A percentile compares a stretch with the other conserved stretches of the same genome.
Conservation (phyloP, 2,888 invertebrate species). For the Adineta ricciae region DNA sequence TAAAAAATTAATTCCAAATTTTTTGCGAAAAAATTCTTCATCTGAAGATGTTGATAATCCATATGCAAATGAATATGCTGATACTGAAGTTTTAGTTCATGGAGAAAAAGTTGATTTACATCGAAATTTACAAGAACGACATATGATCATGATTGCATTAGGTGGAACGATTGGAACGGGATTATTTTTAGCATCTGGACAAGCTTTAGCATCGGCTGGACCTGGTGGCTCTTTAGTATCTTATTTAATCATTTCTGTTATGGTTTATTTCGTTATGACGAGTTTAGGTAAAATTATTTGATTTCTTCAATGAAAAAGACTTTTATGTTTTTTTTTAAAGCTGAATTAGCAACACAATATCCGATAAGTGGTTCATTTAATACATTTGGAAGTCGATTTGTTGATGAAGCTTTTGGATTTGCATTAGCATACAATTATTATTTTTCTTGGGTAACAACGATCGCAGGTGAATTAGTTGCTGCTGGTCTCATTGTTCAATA, state of each 20-base stretch:
- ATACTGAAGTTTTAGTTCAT: background rate
- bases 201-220: background rate
- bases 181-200: background rate
- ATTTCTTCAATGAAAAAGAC: too few relatives aligned
- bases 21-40: background rate
- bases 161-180: background rate
- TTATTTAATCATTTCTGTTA: background rate
- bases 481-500: background rate
- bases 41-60: background rate
- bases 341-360: background rate
- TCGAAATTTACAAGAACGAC: background rate
- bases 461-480: background rate
- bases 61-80: background rate
- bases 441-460: background rate
- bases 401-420: conserved; percentile 12
- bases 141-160: background rate
- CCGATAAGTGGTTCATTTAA: conserved; percentile 6
- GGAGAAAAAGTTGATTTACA: background rate
- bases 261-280: conserved; percentile 1
- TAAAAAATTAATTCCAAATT: background rate
- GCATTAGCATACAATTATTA: conserved; percentile 1
- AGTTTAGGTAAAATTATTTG: too few relatives aligned
- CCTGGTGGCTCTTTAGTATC: background rate
- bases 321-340: background rate
- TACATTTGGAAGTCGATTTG: conserved; percentile 3